Evolutionary conservation across 2,113 vertebrate species (phyloP).

Genomic region (Podarcis cretensis): DNA sequence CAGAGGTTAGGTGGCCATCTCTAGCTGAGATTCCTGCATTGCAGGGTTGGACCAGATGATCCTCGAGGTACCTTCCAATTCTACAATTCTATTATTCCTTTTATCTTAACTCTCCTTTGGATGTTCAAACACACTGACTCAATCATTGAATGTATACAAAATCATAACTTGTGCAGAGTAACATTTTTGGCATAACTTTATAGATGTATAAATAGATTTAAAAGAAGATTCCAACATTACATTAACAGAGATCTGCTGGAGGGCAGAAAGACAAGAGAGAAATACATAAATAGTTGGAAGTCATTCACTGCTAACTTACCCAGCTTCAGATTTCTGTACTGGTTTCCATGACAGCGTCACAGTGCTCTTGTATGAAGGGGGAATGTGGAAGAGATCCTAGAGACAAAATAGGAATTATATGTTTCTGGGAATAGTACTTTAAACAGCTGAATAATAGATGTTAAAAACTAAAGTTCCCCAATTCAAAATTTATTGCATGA

Average conservation of each 20-base stretch:
- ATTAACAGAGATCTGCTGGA: neutral
- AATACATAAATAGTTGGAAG: neutral
- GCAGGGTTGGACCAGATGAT: too few species aligned
- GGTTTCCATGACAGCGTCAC: conserved; percentile 98
- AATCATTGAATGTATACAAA: neutral
- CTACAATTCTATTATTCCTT: too few species aligned
- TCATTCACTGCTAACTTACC: conserved; percentile 70
- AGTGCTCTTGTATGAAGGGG: conserved; percentile 97
- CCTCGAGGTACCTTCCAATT: too few species aligned
- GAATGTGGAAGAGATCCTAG: conserved; percentile 98
- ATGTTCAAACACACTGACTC: too few species aligned
- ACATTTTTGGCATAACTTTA: too few species aligned
- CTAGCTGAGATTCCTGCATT: too few species aligned
- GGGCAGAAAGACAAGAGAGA: neutral
- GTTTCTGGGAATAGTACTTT: neutral
- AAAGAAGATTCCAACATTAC: neutral
- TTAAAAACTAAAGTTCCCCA: neutral
- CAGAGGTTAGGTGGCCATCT: too few species aligned
- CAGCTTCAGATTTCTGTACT: conserved; percentile 91
- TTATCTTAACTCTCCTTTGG: too few species aligned
- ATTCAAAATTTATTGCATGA: neutral
- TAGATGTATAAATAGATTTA: neutral
- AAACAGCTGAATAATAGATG: too few species aligned
- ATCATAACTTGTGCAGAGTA: neutral
- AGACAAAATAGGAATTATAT: conserved; percentile 43